These are phyloP conservation scores for Drosophila pachea DNA, from an alignment of 1,140 invertebrate species.

Conservation along the genomic window DNA sequence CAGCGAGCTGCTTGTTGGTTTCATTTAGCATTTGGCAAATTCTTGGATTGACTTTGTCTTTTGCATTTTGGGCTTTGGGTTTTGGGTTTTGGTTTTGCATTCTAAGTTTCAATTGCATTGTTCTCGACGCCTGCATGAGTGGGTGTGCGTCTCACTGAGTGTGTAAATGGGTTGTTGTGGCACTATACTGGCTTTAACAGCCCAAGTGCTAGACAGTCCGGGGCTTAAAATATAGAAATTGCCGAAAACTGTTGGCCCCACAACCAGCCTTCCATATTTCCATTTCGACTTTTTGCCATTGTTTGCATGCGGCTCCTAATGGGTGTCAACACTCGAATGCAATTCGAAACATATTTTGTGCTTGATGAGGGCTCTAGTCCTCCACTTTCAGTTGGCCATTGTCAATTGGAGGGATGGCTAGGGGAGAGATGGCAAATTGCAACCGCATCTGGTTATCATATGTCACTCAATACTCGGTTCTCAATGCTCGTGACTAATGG, in stretches of 20 bases:
- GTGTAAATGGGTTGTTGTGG: constrained; percentile 3
- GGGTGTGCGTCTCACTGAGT: not conserved
- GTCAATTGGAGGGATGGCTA: no score
- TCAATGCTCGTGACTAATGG: constrained; percentile 53
- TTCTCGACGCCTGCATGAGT: constrained; percentile 29
- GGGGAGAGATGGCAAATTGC: constrained; percentile 32
- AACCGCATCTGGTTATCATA: constrained; percentile 61
- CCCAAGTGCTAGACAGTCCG: constrained; percentile 69
- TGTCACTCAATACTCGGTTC: constrained; percentile 59
- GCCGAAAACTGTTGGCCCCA: constrained; percentile 70
- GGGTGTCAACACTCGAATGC: constrained; percentile 71
- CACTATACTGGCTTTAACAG: constrained; percentile 31
- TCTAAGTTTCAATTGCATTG: constrained; percentile 71
- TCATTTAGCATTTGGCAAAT: constrained; percentile 46
- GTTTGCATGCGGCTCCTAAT: constrained; percentile 48
- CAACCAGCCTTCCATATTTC: constrained; percentile 27
- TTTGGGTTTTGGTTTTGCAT: constrained; percentile 41
- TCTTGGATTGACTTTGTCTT: constrained; percentile 45
- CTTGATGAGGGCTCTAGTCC: constrained; percentile 30
- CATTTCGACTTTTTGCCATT: constrained; percentile 51
- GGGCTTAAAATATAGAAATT: constrained; percentile 76
- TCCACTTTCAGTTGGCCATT: constrained; percentile 16
- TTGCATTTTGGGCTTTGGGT: constrained; percentile 36
- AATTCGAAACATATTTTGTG: constrained; percentile 72
- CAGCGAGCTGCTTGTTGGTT: constrained; percentile 23